Percentiles rank a stretch among this genome's conserved stretches.
Conservation (phyloP, 2,888 invertebrate genomes). For the Dusona sp. region DNA sequence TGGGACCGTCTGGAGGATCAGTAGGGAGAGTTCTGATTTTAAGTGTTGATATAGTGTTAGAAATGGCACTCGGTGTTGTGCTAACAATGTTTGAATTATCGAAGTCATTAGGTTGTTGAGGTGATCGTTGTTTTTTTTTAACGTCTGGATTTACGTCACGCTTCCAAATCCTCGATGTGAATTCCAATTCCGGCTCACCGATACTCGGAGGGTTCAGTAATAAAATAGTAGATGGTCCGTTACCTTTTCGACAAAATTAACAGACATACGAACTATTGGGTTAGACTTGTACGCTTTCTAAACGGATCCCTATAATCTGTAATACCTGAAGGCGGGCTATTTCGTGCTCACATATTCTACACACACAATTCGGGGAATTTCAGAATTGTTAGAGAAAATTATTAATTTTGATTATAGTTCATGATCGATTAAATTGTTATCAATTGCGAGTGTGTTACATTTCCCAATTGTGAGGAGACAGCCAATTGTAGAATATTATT, state of each 20-base stretch:
- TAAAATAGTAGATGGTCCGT: conserved; percentile 67
- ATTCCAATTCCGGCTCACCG: conserved; percentile 51
- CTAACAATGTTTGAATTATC: conserved; percentile 36
- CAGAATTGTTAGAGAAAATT: conserved; percentile 39
- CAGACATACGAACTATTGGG: conserved; percentile 59
- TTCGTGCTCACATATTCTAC: conserved; percentile 39
- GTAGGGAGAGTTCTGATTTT: conserved; percentile 65
- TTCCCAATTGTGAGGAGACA: conserved; percentile 37
- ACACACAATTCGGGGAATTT: conserved; percentile 22
- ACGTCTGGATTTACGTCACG: conserved; percentile 40
- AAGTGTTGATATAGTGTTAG: conserved; percentile 55
- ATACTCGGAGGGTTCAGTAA: conserved; percentile 58
- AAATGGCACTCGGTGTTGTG: conserved; percentile 60
- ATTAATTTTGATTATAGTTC: conserved; percentile 21
- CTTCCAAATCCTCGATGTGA: conserved; percentile 66
- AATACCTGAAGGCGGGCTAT: conserved; percentile 24
- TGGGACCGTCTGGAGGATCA: conserved; percentile 64
- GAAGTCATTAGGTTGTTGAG: neutral
- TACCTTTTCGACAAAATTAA: conserved; percentile 72
- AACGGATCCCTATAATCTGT: conserved; percentile 33
- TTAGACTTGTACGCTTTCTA: conserved; percentile 57
- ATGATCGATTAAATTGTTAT: conserved; percentile 53
- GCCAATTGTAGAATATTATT: conserved; percentile 55
- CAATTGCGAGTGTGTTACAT: conserved; percentile 52
- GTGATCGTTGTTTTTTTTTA: too few species aligned